A percentile compares a stretch with the other conserved stretches of the same genome.
Conservation (phyloP, 2,113 vertebrate genomes). For the Nannobrachium achirus region DNA sequence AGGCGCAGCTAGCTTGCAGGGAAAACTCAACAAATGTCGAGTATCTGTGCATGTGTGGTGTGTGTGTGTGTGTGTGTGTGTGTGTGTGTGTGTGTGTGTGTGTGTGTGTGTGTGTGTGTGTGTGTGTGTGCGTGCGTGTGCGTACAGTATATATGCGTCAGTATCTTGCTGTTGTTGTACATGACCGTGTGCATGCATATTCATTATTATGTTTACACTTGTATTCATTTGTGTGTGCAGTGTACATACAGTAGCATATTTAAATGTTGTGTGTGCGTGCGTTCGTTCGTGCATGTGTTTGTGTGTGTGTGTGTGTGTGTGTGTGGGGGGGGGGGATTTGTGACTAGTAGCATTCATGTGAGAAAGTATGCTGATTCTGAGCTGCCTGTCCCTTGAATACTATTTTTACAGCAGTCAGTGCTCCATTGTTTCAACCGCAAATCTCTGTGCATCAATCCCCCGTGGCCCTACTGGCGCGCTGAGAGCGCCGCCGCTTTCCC, state of each 20-base stretch:
- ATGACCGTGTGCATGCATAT: too few species aligned
- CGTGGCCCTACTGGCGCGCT: slow-evolving; percentile 48
- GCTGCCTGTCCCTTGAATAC: slow-evolving; percentile 50
- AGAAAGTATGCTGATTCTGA: slow-evolving; percentile 51
- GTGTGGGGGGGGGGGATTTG: background rate
- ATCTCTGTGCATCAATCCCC: slow-evolving; percentile 66
- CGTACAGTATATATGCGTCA: background rate
- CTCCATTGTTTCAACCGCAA: slow-evolving; percentile 72
- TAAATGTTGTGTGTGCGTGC: slow-evolving; percentile 6
- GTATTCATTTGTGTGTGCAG: too few species aligned
- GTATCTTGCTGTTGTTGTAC: too few species aligned
- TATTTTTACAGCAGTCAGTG: slow-evolving; percentile 70
- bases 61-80: slow-evolving; percentile 6
- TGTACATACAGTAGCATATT: too few species aligned
- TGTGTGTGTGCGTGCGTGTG: slow-evolving; percentile 6
- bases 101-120: slow-evolving; percentile 17
- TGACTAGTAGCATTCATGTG: slow-evolving; percentile 42
- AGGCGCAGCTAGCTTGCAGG: slow-evolving; percentile 30
- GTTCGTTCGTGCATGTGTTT: background rate
- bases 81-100: background rate
- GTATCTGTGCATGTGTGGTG: slow-evolving; percentile 22
- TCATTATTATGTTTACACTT: too few species aligned
- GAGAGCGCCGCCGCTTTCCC: slow-evolving; percentile 57
- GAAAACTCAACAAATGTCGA: slow-evolving; percentile 46
- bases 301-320: background rate